phyloP scores from a whole-genome alignment of 2,888 invertebrate species.

The Ganaspis brasiliensis region DNA sequence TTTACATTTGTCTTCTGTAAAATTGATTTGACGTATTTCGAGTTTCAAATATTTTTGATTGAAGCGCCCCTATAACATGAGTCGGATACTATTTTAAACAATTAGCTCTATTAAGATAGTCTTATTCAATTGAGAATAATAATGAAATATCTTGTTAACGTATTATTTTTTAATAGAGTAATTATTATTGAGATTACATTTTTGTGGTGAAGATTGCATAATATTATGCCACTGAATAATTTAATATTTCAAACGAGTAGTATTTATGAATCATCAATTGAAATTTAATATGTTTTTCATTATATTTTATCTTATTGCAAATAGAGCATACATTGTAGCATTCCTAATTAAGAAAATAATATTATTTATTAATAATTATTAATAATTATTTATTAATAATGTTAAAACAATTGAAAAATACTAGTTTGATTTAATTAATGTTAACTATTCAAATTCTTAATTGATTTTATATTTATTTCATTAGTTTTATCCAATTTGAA shows the following conservation, averaged over 20 bases:
- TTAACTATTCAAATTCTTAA: too few relatives aligned
- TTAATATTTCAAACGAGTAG: neutral
- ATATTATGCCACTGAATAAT: neutral
- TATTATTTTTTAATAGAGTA: neutral
- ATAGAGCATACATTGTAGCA: too few relatives aligned
- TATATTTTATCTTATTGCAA: neutral
- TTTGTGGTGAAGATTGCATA: conserved; percentile 4
- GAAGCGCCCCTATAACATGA: neutral
- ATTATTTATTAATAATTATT: too few relatives aligned
- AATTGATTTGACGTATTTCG: neutral
- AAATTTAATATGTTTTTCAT: conserved; percentile 18
- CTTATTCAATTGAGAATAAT: neutral
- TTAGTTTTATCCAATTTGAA: too few relatives aligned
- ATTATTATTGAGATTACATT: neutral
- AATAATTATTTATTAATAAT: too few relatives aligned
- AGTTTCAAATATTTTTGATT: neutral
- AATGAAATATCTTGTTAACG: neutral
- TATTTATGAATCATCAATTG: neutral
- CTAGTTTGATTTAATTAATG: too few relatives aligned
- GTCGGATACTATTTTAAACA: neutral
- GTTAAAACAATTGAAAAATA: too few relatives aligned
- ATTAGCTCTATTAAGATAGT: neutral
- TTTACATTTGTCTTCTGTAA: too few relatives aligned
- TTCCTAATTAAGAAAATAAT: too few relatives aligned
- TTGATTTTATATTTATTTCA: too few relatives aligned